Percentiles rank a stretch among this genome's conserved stretches.
Evolutionary conservation across 2,797 vertebrate species (phyloP).

Genomic region (Lagorchestes hirsutus): DNA sequence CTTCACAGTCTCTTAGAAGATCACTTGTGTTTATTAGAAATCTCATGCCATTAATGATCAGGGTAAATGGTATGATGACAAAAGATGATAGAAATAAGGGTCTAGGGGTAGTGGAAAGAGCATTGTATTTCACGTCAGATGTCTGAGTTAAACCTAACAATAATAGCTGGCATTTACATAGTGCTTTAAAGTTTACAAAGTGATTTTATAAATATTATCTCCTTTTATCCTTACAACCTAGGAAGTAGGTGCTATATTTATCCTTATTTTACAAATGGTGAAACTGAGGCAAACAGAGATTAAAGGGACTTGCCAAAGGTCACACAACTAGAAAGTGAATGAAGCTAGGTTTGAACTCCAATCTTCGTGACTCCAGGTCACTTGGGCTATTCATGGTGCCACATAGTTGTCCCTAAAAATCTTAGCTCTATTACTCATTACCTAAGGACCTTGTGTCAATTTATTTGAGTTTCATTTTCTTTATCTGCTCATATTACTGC

Average conservation of each 20-base stretch:
- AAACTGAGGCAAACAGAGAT: background rate
- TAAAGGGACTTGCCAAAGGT: background rate
- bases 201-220: no score
- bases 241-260: no score
- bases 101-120: background rate
- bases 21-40: background rate
- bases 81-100: background rate
- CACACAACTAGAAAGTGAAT: background rate
- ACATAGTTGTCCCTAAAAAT: background rate
- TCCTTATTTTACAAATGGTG: no score
- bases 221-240: no score
- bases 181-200: no score
- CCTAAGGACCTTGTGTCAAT: background rate
- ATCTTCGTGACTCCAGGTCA: background rate
- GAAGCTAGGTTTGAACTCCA: background rate
- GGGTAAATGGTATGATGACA: background rate
- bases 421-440: background rate
- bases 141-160: background rate
- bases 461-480: background rate
- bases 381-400: background rate
- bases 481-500: background rate
- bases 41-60: background rate
- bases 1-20: no score
- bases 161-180: background rate
- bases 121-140: background rate